Evolutionary conservation across 2,113 vertebrate genomes (phyloP).

Genomic region (Myotis lucifugus): DNA sequence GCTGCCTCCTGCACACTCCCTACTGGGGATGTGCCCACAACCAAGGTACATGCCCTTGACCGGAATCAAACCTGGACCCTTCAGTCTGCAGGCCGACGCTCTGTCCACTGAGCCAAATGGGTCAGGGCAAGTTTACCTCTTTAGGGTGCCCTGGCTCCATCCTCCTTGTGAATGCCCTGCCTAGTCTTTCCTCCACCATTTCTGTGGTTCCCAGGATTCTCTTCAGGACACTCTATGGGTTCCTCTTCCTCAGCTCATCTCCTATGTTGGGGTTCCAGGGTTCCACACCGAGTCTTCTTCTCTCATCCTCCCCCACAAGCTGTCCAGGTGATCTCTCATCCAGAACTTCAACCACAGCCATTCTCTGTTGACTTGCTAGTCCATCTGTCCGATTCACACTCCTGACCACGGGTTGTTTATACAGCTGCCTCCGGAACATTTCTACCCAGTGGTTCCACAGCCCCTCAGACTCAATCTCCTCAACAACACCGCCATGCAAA

Average conservation of each 20-base stretch:
- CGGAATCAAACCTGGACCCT: too few relatives aligned
- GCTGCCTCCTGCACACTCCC: too few relatives aligned
- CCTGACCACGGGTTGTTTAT: background rate
- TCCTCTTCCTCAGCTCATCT: background rate
- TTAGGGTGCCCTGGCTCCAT: too few relatives aligned
- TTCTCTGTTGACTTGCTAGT: background rate
- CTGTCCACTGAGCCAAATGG: too few relatives aligned
- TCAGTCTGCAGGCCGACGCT: too few relatives aligned
- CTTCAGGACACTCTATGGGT: background rate
- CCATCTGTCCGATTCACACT: background rate
- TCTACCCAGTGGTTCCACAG: background rate
- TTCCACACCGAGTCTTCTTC: background rate
- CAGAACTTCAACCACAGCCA: background rate
- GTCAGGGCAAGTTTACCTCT: background rate
- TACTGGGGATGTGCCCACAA: too few relatives aligned
- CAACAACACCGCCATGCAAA: background rate
- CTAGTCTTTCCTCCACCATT: background rate
- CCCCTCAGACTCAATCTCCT: background rate
- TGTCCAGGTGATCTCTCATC: background rate
- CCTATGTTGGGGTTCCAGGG: background rate
- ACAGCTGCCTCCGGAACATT: background rate
- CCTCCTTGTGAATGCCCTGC: background rate
- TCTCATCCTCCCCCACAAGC: background rate
- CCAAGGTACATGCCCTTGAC: too few relatives aligned
- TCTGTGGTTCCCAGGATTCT: background rate